Evolutionary conservation across 2,113 vertebrate genomes (phyloP).

Genomic region (Austrofundulus limnaeus): DNA sequence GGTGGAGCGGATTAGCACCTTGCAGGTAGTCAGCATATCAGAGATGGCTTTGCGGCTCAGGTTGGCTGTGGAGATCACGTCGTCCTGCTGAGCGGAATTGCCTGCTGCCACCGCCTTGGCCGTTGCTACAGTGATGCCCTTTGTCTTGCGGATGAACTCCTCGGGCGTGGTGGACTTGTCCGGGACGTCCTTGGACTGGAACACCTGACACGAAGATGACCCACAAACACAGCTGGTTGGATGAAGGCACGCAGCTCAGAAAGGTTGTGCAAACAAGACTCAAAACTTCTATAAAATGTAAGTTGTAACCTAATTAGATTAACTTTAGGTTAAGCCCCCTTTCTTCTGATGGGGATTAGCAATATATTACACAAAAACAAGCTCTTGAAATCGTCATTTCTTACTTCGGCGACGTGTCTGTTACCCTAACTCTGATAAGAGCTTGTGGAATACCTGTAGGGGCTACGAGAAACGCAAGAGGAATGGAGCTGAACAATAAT

Average conservation of each 20-base stretch:
- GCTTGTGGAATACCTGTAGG: conserved; percentile 48
- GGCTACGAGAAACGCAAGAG: conserved; percentile 19
- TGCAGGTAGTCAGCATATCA: conserved; percentile 90
- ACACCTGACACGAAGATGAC: conserved; percentile 81
- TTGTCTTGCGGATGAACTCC: conserved; percentile 97
- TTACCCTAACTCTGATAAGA: conserved; percentile 45
- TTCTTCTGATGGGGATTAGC: conserved; percentile 46
- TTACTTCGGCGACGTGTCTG: conserved; percentile 35
- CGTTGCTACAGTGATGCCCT: conserved; percentile 97
- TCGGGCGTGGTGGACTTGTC: conserved; percentile 92
- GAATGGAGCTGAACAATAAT: conserved; percentile 35
- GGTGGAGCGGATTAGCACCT: conserved; percentile 69
- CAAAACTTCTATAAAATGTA: not conserved
- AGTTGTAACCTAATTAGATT: conserved; percentile 15
- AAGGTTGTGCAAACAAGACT: not conserved
- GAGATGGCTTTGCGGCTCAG: conserved; percentile 95
- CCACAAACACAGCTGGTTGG: conserved; percentile 16
- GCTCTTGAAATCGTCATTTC: conserved; percentile 33
- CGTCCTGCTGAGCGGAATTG: conserved; percentile 95
- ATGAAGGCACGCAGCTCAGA: not conserved
- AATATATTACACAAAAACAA: conserved; percentile 48
- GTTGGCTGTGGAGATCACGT: conserved; percentile 96
- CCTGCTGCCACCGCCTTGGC: conserved; percentile 98
- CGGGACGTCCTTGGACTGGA: conserved; percentile 90
- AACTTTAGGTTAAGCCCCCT: conserved; percentile 24